Evolutionary conservation across 2,797 vertebrate genomes (phyloP), one percentile per base, ranked within the genome.

Genomic region (Rhinogobio ventralis): DNA sequence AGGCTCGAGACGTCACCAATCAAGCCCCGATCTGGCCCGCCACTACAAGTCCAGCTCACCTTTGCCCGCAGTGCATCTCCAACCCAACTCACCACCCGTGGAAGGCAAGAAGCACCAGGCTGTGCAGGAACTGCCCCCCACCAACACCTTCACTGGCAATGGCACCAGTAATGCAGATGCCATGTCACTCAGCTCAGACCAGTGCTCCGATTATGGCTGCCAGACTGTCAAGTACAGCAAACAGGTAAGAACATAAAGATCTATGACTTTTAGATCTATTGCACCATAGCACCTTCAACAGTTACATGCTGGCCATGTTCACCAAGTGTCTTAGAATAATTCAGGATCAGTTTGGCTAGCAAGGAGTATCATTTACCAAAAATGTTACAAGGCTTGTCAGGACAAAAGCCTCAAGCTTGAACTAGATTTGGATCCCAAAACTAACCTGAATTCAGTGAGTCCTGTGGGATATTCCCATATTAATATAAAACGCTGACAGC

Each of bases 41-140:
- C 98, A 99, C 94, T 99, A 99, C 93, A 98, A 98, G 91, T 99
- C 97, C 0, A 98, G 97, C 91, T 99, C 98, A 0, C 98, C 98
- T 0, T 95, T 99, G 73, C 98, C 98, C 4, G 97, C 98, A 0
- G 97, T 99, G 66, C 97, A 98, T 87, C 95, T 99, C 71, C 97
- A 98, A 91, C 97, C 98, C 0, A 97, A 99, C 87, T 98, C 97
- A 2, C 98, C 98, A 46, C 98, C 98, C 0, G 96, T 97, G 5
- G 95, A 95, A 75, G 97, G 97, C 36, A 99, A 99, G 95, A 99
- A 99, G 92, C 98, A 99, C 90, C 97, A 99, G 90, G 97, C 97
- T 0, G 97, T 99, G 85, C 98, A 99, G 95, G 98, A 99, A 86
- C 95, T 99, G 87, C 98, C 98, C 83, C 97, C 97, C 10, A 97